Evolutionary conservation across 2,797 vertebrate genomes (phyloP).

Genomic region (Neoniphon sammara): DNA sequence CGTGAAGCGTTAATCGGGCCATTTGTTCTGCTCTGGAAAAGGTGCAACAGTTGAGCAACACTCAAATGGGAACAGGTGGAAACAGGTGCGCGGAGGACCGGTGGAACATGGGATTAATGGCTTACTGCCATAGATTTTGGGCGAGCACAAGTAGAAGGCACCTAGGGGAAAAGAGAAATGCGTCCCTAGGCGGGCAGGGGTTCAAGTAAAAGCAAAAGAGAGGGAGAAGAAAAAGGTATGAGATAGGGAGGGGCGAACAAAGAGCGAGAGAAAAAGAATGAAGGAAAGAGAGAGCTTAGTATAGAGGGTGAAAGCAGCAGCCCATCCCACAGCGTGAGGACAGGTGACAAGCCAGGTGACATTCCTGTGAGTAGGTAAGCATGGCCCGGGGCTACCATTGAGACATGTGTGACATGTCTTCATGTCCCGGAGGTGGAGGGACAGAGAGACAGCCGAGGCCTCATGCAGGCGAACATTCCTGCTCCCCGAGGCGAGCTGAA

Average conservation of each 20-base stretch:
- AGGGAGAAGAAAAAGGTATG: background rate
- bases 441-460: conserved; percentile 44
- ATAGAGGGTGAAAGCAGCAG: conserved; percentile 26
- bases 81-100: conserved; percentile 21
- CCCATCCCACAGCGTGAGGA: conserved; percentile 53
- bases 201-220: background rate
- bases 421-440: conserved; percentile 40
- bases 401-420: conserved; percentile 43
- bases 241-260: background rate
- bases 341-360: conserved; percentile 74
- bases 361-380: conserved; percentile 73
- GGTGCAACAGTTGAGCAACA: conserved; percentile 7
- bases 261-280: background rate
- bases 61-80: conserved; percentile 8
- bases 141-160: background rate
- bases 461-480: conserved; percentile 39
- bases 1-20: conserved; percentile 20
- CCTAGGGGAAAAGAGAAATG: background rate
- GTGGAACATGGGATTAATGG: background rate
- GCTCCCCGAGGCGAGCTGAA: conserved; percentile 51
- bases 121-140: background rate
- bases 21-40: conserved; percentile 22
- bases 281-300: conserved; percentile 15
- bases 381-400: conserved; percentile 69
- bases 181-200: background rate